Evolutionary conservation across 1,140 invertebrate genomes (phyloP), one percentile per base, ranked within the genome.

Genomic region (Dendroctonus ponderosae): DNA sequence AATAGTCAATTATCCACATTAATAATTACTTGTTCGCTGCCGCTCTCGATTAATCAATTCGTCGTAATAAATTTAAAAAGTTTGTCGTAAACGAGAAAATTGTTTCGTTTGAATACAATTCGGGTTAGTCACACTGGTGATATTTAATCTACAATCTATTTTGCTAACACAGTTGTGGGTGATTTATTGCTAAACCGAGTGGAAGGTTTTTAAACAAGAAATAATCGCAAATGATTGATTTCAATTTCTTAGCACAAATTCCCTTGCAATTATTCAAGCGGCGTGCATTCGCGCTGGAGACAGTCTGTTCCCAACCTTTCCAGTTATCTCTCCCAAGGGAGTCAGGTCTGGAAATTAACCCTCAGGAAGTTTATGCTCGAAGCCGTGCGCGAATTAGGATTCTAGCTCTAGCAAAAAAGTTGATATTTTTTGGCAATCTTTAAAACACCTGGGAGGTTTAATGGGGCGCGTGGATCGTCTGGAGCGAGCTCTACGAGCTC

Each of bases 271-370:
- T 54, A 54, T 54, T 8, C 52, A 54, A 54, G 38, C 38, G 37
- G 11, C 8, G 41, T 54, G 52, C 52, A 54, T 40, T 39, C 52
- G 41, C 37, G 52, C 41, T 40, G 52, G 52, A 54, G 52, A 54
- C 52, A 54, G 52, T 54, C 52, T 54, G 52, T 39, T 54, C 52
- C 52, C 38, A 54, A 54, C 52, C 52, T 54, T 54, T 54, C 37
- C 37, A 8, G 52, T 54, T 54, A 39, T 39, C 38, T 54, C 9
- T 6, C 38, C 37, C 52, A 7, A 11, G 6, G 38, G 52, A 39
- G 5, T 6, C 50, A 15, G 15, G 37, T 26, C 50, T n/a, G 46
- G 46, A 48, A 8, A 48, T 26, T 26, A 26, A 26, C 26, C 26
- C 26, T 26, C 26, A 26, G 26, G 26, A 26, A 26, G 26, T 26